These are phyloP conservation scores for Cephus spinipes DNA, from an alignment of 2,888 invertebrate genomes.

Conservation along the genomic window DNA sequence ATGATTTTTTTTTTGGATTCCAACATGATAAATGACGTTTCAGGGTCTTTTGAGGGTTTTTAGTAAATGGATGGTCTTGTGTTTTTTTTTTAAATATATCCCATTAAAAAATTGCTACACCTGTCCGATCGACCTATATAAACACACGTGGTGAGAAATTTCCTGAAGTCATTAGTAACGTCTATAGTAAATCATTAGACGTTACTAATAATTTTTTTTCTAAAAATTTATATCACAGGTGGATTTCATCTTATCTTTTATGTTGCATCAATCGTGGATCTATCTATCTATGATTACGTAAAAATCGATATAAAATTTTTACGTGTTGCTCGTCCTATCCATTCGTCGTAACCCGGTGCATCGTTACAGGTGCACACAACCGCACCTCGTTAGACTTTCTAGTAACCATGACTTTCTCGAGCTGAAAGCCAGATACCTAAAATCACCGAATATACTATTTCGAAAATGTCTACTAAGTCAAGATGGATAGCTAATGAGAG, in stretches of 20 bases:
- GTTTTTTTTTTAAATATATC: not conserved
- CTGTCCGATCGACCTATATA: not conserved
- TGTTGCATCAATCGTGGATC: not conserved
- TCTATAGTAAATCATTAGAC: not conserved
- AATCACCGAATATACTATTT: not conserved
- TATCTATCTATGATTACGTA: not conserved
- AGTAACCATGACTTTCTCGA: not conserved
- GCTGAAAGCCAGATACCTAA: not conserved
- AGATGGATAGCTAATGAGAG: not conserved
- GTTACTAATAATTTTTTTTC: slow-evolving; percentile 8
- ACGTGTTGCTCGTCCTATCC: not conserved
- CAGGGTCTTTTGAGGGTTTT: not conserved
- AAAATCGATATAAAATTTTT: not conserved
- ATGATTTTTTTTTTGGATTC: not conserved
- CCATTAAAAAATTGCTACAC: not conserved
- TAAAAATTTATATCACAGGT: not conserved
- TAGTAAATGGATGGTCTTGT: not conserved
- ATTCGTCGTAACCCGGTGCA: not conserved
- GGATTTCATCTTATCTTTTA: not conserved
- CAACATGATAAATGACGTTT: not conserved
- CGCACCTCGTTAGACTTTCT: not conserved
- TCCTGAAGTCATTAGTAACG: not conserved
- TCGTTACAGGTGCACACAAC: not conserved
- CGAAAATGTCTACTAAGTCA: not conserved
- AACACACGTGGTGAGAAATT: not conserved